phyloP scores from a whole-genome alignment of 2,888 invertebrate genomes.

The Tromatobia lineatoria region DNA sequence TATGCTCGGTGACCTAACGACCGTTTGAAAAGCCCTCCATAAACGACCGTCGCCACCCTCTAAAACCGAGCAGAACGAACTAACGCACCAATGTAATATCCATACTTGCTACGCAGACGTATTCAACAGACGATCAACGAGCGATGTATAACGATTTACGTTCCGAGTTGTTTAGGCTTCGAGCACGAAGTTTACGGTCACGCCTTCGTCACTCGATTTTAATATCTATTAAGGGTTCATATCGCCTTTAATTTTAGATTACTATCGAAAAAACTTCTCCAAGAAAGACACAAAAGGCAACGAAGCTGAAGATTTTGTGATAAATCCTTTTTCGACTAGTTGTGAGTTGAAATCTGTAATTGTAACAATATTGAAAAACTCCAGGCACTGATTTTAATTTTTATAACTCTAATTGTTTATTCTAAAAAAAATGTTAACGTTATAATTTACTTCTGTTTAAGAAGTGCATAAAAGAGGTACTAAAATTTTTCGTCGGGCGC shows the following conservation, averaged over 20 bases:
- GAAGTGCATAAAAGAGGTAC: no score
- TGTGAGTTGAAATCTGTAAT: no score
- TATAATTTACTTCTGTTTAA: not conserved
- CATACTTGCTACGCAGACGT: slow-evolving; percentile 1
- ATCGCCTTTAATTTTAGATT: no score
- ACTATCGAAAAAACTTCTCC: no score
- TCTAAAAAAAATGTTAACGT: slow-evolving; percentile 25
- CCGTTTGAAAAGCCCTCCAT: not conserved
- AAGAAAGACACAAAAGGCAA: no score
- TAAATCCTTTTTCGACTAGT: no score
- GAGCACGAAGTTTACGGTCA: slow-evolving; percentile 66
- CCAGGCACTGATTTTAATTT: no score
- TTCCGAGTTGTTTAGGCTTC: slow-evolving; percentile 76
- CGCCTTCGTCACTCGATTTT: slow-evolving; percentile 14
- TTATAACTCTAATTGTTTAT: no score
- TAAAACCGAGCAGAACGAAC: not conserved
- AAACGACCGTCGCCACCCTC: slow-evolving; percentile 21
- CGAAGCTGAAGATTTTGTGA: no score
- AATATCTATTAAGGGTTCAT: not conserved
- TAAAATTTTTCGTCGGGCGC: not conserved
- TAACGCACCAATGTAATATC: not conserved
- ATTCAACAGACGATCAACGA: slow-evolving; percentile 14
- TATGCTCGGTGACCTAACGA: slow-evolving; percentile 6
- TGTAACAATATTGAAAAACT: no score
- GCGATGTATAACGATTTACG: not conserved